Evolutionary conservation across 1,140 invertebrate species (phyloP).

Genomic region (Gonioctena quinquepunctata): DNA sequence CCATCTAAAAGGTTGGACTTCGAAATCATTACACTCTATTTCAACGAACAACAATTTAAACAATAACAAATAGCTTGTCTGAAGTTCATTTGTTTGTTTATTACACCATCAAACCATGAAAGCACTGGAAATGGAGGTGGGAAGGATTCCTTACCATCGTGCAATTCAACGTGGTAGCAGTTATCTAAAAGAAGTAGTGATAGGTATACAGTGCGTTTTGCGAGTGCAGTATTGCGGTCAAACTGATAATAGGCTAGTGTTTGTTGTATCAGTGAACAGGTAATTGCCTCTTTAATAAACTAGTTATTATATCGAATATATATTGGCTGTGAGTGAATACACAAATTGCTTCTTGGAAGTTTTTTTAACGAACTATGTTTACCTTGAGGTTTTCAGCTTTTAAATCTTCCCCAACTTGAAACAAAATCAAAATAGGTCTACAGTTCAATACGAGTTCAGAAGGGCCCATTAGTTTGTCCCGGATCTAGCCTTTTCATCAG

Average conservation of each 20-base stretch:
- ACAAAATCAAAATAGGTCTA: no score
- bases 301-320: no score
- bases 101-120: slow-evolving; percentile 9
- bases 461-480: no score
- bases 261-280: background rate
- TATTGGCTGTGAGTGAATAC: no score
- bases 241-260: background rate
- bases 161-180: background rate
- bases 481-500: no score
- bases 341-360: no score
- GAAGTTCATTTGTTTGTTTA: slow-evolving; percentile 4
- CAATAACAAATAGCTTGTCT: background rate
- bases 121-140: background rate
- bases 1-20: background rate
- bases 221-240: background rate
- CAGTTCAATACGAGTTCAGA: no score
- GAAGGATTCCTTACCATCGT: background rate
- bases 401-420: no score
- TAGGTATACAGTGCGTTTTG: background rate
- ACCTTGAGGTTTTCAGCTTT: no score
- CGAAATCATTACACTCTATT: background rate
- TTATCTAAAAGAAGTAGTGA: background rate
- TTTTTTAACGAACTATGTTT: no score
- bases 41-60: background rate
- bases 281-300: background rate